Conservation (phyloP, 2,113 vertebrate genomes). For the Leptosomus discolor region DNA sequence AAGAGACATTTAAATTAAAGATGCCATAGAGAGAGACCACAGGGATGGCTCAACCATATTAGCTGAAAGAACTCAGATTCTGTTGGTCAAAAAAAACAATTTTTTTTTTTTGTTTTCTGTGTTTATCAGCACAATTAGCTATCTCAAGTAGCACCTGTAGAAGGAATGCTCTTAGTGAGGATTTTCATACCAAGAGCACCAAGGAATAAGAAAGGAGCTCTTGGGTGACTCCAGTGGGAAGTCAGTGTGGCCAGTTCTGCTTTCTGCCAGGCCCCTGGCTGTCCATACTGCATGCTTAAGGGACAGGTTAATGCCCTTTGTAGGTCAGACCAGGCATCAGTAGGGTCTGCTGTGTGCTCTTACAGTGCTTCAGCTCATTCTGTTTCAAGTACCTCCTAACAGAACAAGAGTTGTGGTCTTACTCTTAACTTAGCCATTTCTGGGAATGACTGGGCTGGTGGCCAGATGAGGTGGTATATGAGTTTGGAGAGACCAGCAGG, state of each 20-base stretch:
- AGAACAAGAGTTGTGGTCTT: not conserved
- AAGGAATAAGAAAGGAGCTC: not conserved
- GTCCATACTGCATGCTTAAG: not conserved
- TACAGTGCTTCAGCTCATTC: not conserved
- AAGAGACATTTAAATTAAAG: not conserved
- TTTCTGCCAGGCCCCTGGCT: not conserved
- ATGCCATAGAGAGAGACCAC: not conserved
- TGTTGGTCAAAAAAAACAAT: not conserved
- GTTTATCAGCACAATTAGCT: not conserved
- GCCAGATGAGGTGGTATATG: not conserved
- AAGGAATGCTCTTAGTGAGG: not conserved
- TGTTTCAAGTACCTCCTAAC: not conserved
- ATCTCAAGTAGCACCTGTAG: not conserved
- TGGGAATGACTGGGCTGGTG: not conserved
- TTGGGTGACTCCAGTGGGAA: not conserved
- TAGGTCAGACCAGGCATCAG: not conserved
- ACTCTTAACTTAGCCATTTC: not conserved
- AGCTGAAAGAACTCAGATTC: not conserved
- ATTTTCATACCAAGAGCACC: not conserved
- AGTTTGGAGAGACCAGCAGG: not conserved
- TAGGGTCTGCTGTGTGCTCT: not conserved
- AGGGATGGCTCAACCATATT: not conserved
- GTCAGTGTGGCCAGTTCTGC: not conserved
- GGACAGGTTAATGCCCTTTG: not conserved
- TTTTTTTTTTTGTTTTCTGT: too few relatives aligned